These are phyloP conservation scores for Macrotus californicus DNA, from an alignment of 2,113 vertebrate genomes.

Conservation along the genomic window DNA sequence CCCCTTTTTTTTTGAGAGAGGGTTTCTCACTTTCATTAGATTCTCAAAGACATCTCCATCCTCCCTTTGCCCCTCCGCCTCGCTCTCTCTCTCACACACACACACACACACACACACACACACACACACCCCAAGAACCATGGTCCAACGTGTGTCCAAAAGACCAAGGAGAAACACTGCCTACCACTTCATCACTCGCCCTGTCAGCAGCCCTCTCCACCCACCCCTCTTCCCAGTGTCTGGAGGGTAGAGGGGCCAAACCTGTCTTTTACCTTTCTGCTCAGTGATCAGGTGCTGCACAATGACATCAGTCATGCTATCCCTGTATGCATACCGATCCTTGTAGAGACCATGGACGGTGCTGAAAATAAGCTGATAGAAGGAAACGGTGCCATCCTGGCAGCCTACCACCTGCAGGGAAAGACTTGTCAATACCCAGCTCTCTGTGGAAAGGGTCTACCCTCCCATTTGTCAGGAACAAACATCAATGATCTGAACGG, in stretches of 20 bases:
- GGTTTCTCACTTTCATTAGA: not conserved
- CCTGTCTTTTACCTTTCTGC: slow-evolving; percentile 84
- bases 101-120: too few species aligned
- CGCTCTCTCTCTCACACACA: too few species aligned
- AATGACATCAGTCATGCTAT: slow-evolving; percentile 97
- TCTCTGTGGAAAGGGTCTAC: not conserved
- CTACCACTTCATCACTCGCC: not conserved
- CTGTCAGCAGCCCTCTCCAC: not conserved
- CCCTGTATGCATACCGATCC: slow-evolving; percentile 95
- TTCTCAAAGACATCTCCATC: not conserved
- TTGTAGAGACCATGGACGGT: slow-evolving; percentile 98
- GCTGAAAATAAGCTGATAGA: slow-evolving; percentile 96
- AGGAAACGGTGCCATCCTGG: slow-evolving; percentile 95
- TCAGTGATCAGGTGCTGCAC: slow-evolving; percentile 97
- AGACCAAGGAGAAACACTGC: not conserved
- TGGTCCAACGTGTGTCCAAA: not conserved
- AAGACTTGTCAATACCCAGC: not conserved
- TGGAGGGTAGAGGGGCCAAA: not conserved
- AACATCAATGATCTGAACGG: not conserved
- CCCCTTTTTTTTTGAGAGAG: not conserved
- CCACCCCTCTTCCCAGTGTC: not conserved
- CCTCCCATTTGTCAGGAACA: not conserved
- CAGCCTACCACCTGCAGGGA: slow-evolving; percentile 90
- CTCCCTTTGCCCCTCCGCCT: not conserved
- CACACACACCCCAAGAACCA: too few species aligned